Evolutionary conservation across 1,140 invertebrate genomes (phyloP).

Genomic region (Eriosoma lanigerum): DNA sequence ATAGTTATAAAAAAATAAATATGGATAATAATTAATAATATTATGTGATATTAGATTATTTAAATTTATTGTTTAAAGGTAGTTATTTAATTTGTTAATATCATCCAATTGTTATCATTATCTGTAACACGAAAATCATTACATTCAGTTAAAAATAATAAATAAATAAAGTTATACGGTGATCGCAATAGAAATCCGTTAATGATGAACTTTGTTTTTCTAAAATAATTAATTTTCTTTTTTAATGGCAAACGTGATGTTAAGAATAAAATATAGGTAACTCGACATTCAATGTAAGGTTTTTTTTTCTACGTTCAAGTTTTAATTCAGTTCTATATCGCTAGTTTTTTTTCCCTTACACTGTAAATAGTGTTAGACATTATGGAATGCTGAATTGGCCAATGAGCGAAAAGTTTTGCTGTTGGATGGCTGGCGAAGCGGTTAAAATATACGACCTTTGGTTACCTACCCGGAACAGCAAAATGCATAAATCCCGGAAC

Average conservation of each 20-base stretch:
- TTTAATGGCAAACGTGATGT: neutral
- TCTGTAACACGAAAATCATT: no score
- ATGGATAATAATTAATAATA: no score
- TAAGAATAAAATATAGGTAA: neutral
- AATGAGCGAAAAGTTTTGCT: conserved; percentile 42
- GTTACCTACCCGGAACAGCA: conserved; percentile 43
- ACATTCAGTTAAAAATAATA: no score
- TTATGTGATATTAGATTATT: no score
- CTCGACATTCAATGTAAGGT: neutral
- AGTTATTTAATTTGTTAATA: no score
- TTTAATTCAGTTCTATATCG: conserved; percentile 28
- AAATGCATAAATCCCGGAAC: conserved; percentile 38
- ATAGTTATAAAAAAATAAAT: no score
- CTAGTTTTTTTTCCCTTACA: conserved; percentile 18
- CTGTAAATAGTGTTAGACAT: conserved; percentile 27
- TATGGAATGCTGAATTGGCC: conserved; percentile 42
- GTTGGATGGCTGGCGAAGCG: conserved; percentile 19
- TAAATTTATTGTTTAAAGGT: no score
- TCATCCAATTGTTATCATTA: no score
- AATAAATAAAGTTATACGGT: no score
- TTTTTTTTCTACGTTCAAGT: neutral
- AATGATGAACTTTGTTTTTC: neutral
- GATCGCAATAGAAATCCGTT: no score
- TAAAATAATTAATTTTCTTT: neutral
- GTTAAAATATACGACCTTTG: conserved; percentile 50